phyloP scores from a whole-genome alignment of 2,113 vertebrate species.

The Chionomys nivalis region DNA sequence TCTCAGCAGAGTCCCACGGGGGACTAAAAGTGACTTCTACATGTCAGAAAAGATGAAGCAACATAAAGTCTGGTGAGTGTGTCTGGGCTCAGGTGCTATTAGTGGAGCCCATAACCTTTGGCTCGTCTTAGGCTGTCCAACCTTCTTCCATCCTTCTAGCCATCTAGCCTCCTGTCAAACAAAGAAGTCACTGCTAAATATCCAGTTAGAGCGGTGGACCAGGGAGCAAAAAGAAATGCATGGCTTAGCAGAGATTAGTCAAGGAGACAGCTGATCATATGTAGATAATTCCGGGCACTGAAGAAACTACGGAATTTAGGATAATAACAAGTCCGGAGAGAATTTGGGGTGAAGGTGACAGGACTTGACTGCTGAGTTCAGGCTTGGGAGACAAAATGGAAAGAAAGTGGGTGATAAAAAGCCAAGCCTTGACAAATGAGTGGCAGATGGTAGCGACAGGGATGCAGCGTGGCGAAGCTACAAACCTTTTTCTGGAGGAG shows the following conservation, averaged over 20 bases:
- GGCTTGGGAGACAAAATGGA: slow-evolving; percentile 5
- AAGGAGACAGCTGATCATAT: background rate
- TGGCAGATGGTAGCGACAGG: background rate
- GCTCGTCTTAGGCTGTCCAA: fast-evolving
- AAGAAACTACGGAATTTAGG: background rate
- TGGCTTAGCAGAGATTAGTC: background rate
- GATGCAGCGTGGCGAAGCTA: background rate
- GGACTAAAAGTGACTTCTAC: background rate
- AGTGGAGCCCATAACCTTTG: background rate
- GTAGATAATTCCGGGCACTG: background rate
- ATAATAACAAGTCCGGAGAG: background rate
- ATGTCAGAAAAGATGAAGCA: background rate
- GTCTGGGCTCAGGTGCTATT: background rate
- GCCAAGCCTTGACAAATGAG: background rate
- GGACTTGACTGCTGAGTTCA: background rate
- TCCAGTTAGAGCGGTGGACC: background rate
- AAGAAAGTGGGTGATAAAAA: background rate
- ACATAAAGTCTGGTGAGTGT: background rate
- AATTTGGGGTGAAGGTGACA: background rate
- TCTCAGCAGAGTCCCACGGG: background rate
- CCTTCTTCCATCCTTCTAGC: background rate
- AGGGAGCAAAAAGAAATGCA: background rate
- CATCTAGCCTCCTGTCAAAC: background rate
- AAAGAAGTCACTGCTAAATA: background rate
- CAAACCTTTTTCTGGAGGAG: background rate